These are phyloP conservation scores for Ursus arctos DNA, from an alignment of 2,113 vertebrate species.

Conservation along the genomic window DNA sequence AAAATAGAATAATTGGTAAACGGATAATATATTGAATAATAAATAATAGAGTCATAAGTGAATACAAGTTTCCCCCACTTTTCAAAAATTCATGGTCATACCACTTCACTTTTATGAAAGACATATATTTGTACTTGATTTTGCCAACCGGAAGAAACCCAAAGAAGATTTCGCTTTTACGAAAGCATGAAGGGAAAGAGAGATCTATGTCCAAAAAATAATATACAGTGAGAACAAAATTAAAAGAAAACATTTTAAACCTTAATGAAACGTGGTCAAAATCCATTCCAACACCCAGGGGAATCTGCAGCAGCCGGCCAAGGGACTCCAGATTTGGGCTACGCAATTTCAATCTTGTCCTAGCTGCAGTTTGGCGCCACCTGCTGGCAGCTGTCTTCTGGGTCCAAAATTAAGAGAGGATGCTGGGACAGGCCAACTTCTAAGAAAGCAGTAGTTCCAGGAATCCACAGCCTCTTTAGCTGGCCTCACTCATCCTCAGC, in stretches of 20 bases:
- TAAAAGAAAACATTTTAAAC: neutral
- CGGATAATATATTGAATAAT: neutral
- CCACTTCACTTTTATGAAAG: neutral
- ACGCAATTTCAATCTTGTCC: neutral
- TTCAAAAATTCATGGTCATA: neutral
- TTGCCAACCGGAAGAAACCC: neutral
- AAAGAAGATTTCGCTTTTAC: neutral
- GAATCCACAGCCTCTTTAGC: neutral
- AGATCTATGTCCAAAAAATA: neutral
- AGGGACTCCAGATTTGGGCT: neutral
- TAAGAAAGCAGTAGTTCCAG: neutral
- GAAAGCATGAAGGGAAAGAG: neutral
- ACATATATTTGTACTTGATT: neutral
- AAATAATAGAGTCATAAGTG: neutral
- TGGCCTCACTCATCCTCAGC: neutral
- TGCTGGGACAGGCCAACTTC: neutral
- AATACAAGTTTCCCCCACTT: neutral
- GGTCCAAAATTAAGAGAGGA: neutral
- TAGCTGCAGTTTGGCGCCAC: constrained; percentile 43
- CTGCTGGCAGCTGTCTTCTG: constrained; percentile 47
- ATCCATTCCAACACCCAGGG: neutral
- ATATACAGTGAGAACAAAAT: neutral
- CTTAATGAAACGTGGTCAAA: neutral
- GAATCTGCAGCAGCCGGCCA: neutral
- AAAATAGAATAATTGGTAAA: neutral